Evolutionary conservation across 2,797 vertebrate genomes (phyloP).

Genomic region (Psittacula echo): DNA sequence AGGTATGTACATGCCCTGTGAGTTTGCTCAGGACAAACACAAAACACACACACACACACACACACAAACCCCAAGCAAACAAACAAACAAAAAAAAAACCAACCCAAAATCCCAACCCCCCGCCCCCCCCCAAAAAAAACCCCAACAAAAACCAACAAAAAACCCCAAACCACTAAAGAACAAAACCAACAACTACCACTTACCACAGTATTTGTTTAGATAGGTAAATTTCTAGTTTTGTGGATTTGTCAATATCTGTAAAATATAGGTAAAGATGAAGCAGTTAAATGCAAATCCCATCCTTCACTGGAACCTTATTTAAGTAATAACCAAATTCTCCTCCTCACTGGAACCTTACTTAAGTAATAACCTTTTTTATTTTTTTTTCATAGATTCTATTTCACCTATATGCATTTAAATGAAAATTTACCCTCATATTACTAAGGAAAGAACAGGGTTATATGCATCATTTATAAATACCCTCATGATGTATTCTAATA

Average conservation of each 20-base stretch:
- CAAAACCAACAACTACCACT: neutral
- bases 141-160: fast-evolving
- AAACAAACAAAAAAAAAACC: neutral
- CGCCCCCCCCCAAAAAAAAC: no score
- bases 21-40: neutral
- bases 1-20: no score
- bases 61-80: neutral
- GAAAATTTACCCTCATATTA: neutral
- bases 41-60: neutral
- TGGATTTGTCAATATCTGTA: neutral
- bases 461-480: constrained; percentile 30
- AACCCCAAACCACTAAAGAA: neutral
- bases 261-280: neutral
- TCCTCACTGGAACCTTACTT: neutral
- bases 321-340: neutral
- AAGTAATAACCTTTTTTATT: neutral
- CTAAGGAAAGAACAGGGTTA: neutral
- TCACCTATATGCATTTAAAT: neutral
- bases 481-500: constrained; percentile 14
- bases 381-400: neutral
- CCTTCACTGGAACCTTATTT: neutral
- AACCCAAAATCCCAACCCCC: neutral
- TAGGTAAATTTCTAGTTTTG: neutral
- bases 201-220: neutral
- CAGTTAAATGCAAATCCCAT: neutral